Conservation (phyloP, 53 echinoderm and acorn worm species). For the Hippasteria phrygiana region DNA sequence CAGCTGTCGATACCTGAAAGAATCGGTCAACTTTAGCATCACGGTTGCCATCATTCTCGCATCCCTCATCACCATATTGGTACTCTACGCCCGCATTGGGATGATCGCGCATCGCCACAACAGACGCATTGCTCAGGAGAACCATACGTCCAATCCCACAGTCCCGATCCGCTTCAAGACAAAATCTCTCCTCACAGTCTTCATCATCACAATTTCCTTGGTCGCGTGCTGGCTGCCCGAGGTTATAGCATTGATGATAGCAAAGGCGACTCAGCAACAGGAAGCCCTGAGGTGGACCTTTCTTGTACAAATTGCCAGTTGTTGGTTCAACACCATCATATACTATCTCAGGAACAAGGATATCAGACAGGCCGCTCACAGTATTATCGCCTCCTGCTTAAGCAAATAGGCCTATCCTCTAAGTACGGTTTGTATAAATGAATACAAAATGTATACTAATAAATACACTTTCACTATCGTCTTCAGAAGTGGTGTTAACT, state of each 20-base stretch:
- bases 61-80: slow-evolving; percentile 10
- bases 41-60: slow-evolving; percentile 11
- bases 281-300: slow-evolving; percentile 27
- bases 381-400: slow-evolving; percentile 15
- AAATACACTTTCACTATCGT: too few relatives aligned
- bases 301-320: slow-evolving; percentile 29
- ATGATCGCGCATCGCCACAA: slow-evolving; percentile 38
- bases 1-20: slow-evolving; percentile 16
- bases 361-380: slow-evolving; percentile 33
- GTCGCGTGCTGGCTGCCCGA: slow-evolving; percentile 45
- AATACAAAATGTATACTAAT: too few relatives aligned
- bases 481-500: too few relatives aligned
- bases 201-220: slow-evolving; percentile 18
- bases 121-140: slow-evolving; percentile 19
- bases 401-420: neutral
- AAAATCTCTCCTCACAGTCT: slow-evolving; percentile 31
- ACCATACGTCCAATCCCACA: neutral
- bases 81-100: slow-evolving; percentile 22
- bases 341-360: slow-evolving; percentile 46
- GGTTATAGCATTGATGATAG: slow-evolving; percentile 29
- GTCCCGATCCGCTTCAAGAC: neutral
- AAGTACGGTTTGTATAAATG: too few relatives aligned
- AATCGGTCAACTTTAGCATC: slow-evolving; percentile 18
- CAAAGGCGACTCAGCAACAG: neutral
- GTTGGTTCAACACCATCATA: slow-evolving; percentile 49